Evolutionary conservation across 2,113 vertebrate genomes (phyloP), one percentile per base, ranked within the genome.

Genomic region (Suncus etruscus): DNA sequence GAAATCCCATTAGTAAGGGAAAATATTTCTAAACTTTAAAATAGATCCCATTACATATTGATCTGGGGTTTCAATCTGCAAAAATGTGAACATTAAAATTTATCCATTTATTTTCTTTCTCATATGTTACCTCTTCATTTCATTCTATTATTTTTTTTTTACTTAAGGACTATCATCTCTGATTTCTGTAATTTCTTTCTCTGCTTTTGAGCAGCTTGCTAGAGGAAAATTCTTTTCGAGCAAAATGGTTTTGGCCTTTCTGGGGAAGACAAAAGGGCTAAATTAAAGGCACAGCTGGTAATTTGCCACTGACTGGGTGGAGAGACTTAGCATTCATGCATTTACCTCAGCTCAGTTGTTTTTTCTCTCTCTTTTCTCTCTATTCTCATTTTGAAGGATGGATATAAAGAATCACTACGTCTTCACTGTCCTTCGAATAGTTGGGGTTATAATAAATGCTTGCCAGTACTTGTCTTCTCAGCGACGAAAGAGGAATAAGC

Each of bases 231-330:
- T 77, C 65, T 81, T 90, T 75, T 73, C 54, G 27, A 82, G 61
- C 82, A 94, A 77, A 94, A 82, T 91, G 93, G 84, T 72, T 91
- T 94, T 93, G 87, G 87, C 63, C 91, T 92, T 94, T 96, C 90
- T 91, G 69, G 81, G 81, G 87, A 93, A 94, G 91, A 16, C 94
- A 91, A 94, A 96, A 96, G 78, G 74, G 77, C 87, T 92, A 96
- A 96, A 94, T 92, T 95, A 94, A 94, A 94, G 70, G 87, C 90
- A 85, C 85, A 96, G 92, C 94, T 94, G 92, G 90, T 95, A 92
- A 94, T 85, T 92, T 82, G 87, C 82, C 88, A 69, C 90, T 65
- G 81, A 82, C 83, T 95, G 92, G 58, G 74, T 86, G 16, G 74
- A 77, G 90, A 92, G 77, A 94, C 78, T 90, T 92, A 89, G 91